Percentiles rank a stretch among this genome's conserved stretches.
Evolutionary conservation across 2,113 vertebrate genomes (phyloP).

Genomic region (Hylia prasina): DNA sequence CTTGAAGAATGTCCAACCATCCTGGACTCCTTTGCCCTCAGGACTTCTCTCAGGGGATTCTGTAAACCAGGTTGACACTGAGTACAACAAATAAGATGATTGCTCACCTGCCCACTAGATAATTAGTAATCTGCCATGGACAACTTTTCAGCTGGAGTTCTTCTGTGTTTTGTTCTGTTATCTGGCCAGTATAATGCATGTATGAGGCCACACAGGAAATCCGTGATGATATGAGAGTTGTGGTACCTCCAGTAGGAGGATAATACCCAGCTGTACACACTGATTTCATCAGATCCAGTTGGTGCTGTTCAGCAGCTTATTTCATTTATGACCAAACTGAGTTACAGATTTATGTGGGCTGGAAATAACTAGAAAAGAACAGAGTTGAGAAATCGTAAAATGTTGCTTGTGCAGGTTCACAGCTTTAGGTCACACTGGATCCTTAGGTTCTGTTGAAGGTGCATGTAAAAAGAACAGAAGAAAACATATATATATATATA

Average conservation of each 20-base stretch:
- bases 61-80: background rate
- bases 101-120: background rate
- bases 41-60: background rate
- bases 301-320: slow-evolving; percentile 38
- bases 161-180: background rate
- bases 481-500: background rate
- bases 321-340: background rate
- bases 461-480: background rate
- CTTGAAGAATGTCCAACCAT: background rate
- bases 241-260: slow-evolving; percentile 39
- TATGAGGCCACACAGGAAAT: slow-evolving; percentile 40
- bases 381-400: slow-evolving; percentile 7
- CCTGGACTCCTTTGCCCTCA: background rate
- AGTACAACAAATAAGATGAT: background rate
- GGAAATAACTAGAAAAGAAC: slow-evolving; percentile 21
- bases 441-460: background rate
- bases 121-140: background rate
- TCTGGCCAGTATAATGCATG: background rate
- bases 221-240: background rate
- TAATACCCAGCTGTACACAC: background rate
- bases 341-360: slow-evolving; percentile 3
- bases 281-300: slow-evolving; percentile 36
- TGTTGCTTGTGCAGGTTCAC: background rate
- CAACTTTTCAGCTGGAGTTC: background rate
- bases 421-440: background rate